phyloP scores from a whole-genome alignment of 2,888 invertebrate genomes.

The Biston stratarius region DNA sequence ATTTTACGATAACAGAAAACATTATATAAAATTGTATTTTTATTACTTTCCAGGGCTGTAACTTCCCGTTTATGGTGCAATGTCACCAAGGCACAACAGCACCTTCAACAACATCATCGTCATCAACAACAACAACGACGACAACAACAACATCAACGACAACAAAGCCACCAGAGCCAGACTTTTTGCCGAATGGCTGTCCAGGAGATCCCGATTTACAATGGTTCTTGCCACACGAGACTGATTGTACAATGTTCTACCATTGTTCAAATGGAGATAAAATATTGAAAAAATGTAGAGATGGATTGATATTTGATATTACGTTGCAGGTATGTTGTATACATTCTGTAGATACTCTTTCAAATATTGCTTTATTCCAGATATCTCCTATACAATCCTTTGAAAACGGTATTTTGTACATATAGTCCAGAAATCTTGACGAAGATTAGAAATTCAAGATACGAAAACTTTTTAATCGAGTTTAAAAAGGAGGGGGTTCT shows the following conservation, averaged over 20 bases:
- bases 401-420: no score
- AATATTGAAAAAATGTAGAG: conserved; percentile 51
- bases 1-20: no score
- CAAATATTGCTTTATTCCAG: background rate
- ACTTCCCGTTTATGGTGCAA: conserved; percentile 32
- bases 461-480: no score
- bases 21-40: no score
- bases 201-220: conserved; percentile 49
- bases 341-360: background rate
- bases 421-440: no score
- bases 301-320: conserved; percentile 57
- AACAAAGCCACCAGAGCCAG: conserved; percentile 12
- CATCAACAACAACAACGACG: conserved; percentile 3
- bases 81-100: conserved; percentile 23
- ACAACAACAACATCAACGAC: conserved; percentile 3
- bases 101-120: conserved; percentile 12
- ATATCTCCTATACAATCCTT: no score
- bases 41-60: conserved; percentile 51
- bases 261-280: conserved; percentile 59
- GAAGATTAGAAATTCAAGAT: no score
- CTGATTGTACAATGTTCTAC: conserved; percentile 62
- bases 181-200: conserved; percentile 25
- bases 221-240: conserved; percentile 60
- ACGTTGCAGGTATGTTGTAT: conserved; percentile 50
- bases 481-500: no score